Evolutionary conservation across 2,113 vertebrate species (phyloP), one percentile per base, ranked within the genome.

Genomic region (Camelus dromedarius): DNA sequence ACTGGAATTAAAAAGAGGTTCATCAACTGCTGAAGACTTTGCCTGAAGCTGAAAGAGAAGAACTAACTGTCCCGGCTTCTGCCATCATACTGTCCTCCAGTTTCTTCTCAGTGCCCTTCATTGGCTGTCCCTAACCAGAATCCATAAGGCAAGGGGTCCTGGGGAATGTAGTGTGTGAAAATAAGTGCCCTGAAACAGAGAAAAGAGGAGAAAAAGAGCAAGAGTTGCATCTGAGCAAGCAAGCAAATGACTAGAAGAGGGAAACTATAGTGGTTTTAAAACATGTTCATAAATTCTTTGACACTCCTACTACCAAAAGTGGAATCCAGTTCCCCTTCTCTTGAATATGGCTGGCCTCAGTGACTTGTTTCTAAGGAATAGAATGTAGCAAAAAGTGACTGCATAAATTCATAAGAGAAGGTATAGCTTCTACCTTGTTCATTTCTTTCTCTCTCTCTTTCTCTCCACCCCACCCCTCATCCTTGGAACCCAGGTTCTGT

Each of bases 281-380:
- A 72, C 52, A 80, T 28, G 70, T 84, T 89, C 13, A 42, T 46
- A 96, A 93, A 88, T 94, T 93, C 16, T 26, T 86, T 77, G 54
- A 76, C 42, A 54, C 7, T 73, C 46, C 18, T 58, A 24, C 18
- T 91, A 66, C 60, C 10, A 58, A 84, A 89, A 76, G 3, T 88
- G 24, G 24, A 54, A 8, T 82, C 13, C 79, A 96, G 58, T 91
- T 79, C 38, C 42, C 16, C 30, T 79, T 30, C 89, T 30, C 72
- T 54, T 94, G 52, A 93, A 42, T 90, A 92, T 26, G 38, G 19
- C 12, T 64, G 11, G 52, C 4, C 67, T 81, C 70, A 70, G 52
- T 84, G 58, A 81, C 13, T 60, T 88, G n/a, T 5, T 92, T 54
- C 85, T 77, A 89, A 94, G 77, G 38, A 80, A 79, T 19, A 92